These are phyloP conservation scores for Caenorhabditis wallacei DNA, from an alignment of 2,888 invertebrate genomes.

Conservation along the genomic window DNA sequence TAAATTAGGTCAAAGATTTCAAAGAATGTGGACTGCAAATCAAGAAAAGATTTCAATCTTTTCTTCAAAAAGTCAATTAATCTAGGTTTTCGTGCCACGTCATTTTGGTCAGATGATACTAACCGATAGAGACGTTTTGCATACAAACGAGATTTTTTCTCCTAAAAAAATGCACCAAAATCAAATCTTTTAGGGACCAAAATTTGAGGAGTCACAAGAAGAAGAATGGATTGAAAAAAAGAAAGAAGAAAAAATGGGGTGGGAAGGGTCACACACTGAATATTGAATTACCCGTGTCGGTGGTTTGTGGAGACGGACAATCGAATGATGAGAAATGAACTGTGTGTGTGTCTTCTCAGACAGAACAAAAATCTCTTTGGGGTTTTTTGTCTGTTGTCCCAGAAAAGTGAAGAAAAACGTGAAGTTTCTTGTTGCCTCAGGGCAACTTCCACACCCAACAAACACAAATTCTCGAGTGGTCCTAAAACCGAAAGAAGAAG, in stretches of 20 bases:
- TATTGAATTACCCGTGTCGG: slow-evolving; percentile 54
- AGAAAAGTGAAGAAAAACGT: slow-evolving; percentile 31
- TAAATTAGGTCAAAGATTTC: slow-evolving; percentile 31
- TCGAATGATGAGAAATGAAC: slow-evolving; percentile 43
- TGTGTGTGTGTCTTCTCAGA: slow-evolving; percentile 20
- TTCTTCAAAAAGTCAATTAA: slow-evolving; percentile 30
- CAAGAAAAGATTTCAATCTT: slow-evolving; percentile 41
- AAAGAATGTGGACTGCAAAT: not conserved
- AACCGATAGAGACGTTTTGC: slow-evolving; percentile 17
- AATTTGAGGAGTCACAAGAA: not conserved
- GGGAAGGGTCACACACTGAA: slow-evolving; percentile 54
- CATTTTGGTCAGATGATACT: slow-evolving; percentile 35
- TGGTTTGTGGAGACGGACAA: slow-evolving; percentile 7
- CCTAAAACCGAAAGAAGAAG: slow-evolving; percentile 18
- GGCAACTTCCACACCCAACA: slow-evolving; percentile 30
- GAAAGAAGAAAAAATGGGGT: slow-evolving; percentile 27
- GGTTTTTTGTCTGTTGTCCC: slow-evolving; percentile 16
- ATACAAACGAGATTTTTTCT: not conserved
- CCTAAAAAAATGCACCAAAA: slow-evolving; percentile 39
- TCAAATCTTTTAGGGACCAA: slow-evolving; percentile 11
- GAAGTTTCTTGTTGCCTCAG: slow-evolving; percentile 42
- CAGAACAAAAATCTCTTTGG: slow-evolving; percentile 18
- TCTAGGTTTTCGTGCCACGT: slow-evolving; percentile 18
- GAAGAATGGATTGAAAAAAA: slow-evolving; percentile 21
- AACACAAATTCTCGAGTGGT: slow-evolving; percentile 49